phyloP scores from a whole-genome alignment of 2,888 invertebrate species.

The Ischnus inquisitorius region DNA sequence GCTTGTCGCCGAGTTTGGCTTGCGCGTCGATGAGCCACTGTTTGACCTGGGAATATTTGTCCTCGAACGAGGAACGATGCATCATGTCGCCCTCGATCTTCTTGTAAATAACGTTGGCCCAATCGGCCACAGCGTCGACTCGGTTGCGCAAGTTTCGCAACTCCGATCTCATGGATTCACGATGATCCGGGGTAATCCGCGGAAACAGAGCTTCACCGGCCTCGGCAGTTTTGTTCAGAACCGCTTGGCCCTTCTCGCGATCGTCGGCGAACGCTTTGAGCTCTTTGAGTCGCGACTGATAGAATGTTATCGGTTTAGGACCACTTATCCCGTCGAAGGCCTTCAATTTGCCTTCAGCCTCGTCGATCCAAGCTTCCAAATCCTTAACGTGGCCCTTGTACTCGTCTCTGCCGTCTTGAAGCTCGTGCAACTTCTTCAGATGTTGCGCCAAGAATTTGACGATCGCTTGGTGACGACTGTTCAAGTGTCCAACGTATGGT shows the following conservation, averaged over 20 bases:
- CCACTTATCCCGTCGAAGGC: conserved; percentile 91
- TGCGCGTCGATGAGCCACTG: conserved; percentile 94
- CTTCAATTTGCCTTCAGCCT: conserved; percentile 91
- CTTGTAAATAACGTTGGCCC: conserved; percentile 94
- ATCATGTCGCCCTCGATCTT: conserved; percentile 95
- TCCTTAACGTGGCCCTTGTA: conserved; percentile 90
- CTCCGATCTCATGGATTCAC: conserved; percentile 94
- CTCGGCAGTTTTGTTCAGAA: conserved; percentile 93
- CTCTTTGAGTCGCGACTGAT: conserved; percentile 91
- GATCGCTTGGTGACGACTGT: conserved; percentile 91
- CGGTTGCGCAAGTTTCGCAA: conserved; percentile 92
- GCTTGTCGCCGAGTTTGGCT: conserved; percentile 90
- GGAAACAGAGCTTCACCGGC: conserved; percentile 95
- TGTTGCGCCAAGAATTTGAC: conserved; percentile 90
- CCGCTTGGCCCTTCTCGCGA: conserved; percentile 92
- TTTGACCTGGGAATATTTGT: conserved; percentile 94
- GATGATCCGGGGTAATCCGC: conserved; percentile 94
- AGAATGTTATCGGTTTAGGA: conserved; percentile 89
- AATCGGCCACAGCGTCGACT: conserved; percentile 94
- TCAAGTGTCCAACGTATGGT: conserved; percentile 93
- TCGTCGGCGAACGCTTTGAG: conserved; percentile 91
- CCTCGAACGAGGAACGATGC: conserved; percentile 97
- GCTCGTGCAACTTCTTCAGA: conserved; percentile 90
- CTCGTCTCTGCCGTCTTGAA: conserved; percentile 90
- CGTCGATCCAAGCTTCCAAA: conserved; percentile 92